Evolutionary conservation across 30 jellyfish, hydroid and myxozoan species (phyloP), one percentile per base, ranked within the genome.

Genomic region (Hydractinia symbiolongicarpus): DNA sequence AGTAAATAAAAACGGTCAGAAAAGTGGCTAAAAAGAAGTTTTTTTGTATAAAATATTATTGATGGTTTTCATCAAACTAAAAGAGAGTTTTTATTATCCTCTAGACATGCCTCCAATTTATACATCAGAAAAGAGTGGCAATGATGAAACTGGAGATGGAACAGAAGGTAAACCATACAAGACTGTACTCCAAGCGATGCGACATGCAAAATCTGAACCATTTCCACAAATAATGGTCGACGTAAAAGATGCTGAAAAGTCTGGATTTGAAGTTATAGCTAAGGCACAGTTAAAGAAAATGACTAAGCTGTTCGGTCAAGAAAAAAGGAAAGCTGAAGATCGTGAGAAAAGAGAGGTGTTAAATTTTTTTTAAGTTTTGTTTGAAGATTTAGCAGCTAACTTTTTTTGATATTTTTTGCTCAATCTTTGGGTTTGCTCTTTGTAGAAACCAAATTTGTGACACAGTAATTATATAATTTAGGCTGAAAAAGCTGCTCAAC

Each of bases 401-500:
- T 58, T 0, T 58, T n/a, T 58, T 58, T 3, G 19, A 11, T 16
- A 58, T 58, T 13, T 58, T 58, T 16, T 58, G 19, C 2, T 11
- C 69, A 58, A 13, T 58, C 69, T 11, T 16, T 16, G 3, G 69
- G 17, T 58, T 58, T 13, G 17, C 69, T 13, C 19, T 11, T 58
- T 16, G 19, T 13, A 11, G 69, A 58, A 11, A 58, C 44, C 44
- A 30, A 30, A 10, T 10, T 13, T 67, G 11, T 67, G 78, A 58
- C 19, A 2, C 2, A 2, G 44, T 30, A 30, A 30, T 64, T 51
- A 44, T 15, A 17, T 62, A 8, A 69, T 83, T 71, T 11, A 94
- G 99, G 99, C 99, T 10, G 96, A 94, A 67, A 94, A 94, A 61
- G 97, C 96, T 30, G 88, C 85, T 21, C 97, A 88, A 20, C 83